Base-by-base conservation (phyloP, 92 coral and sea anemone species). In the Paramuricea clavata region DNA sequence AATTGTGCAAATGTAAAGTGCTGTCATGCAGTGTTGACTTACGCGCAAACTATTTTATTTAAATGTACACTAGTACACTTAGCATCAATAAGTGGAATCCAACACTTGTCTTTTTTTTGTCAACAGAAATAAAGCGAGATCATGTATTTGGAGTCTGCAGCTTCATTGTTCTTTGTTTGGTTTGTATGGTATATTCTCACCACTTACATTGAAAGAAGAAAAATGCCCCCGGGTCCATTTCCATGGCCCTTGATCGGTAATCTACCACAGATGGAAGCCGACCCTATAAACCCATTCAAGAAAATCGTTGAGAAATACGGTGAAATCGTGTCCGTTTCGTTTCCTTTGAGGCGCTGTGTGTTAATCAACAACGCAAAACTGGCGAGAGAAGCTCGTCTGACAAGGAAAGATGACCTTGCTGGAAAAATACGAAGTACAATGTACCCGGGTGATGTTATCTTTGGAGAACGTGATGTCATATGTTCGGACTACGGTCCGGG, bases 191-290 rank as follows among this genome's bases (percentile, higher is more conserved):
- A 44, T 39, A n/a, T 72, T 44, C 4, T 44, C 25, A 16, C 78
- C 1, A 72, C 50, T 39, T 72, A 34, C 50, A 72, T 39, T 22
- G 78, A 72, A 27, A 72, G 78, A 72, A 72, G 57, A 27, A 44
- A 44, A 39, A 72, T 82, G 56, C 93, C 93, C 17, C 93, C 93
- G 16, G 93, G 91, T 19, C 91, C 91, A 25, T 49, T 85, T 19
- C 93, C 93, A 34, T 90, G 83, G 84, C 93, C 93, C 47, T 13
- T 90, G 41, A 76, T 90, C 15, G 93, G 93, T 28, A 90, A 90
- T 70, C 64, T 82, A 49, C 27, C 33, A 59, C 49, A 74, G 52
- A 70, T 87, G 88, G 73, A 70, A 30, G 44, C 74, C 49, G 50
- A 71, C 16, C 72, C 80, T 47, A 78, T 81, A 39, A 19, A 81